Evolutionary conservation across 2,888 invertebrate species (phyloP).

Genomic region (Amiota minor): DNA sequence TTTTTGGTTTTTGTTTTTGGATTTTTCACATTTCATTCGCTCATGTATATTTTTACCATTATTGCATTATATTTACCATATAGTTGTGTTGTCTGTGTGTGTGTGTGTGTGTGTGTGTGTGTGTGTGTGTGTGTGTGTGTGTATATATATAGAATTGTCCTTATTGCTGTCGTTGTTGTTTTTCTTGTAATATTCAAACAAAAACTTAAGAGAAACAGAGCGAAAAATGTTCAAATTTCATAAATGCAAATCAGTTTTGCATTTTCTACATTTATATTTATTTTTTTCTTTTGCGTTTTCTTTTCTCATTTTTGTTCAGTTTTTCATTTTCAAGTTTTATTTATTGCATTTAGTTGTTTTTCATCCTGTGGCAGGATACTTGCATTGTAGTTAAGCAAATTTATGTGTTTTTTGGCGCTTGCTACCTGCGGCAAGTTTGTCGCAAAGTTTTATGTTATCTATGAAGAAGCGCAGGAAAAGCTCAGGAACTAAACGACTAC

Average conservation of each 20-base stretch:
- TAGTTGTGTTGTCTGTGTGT: not conserved
- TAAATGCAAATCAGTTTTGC: slow-evolving; percentile 67
- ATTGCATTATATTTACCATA: slow-evolving; percentile 46
- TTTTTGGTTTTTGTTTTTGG: slow-evolving; percentile 52
- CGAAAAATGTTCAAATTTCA: slow-evolving; percentile 62
- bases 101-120: slow-evolving; percentile 46
- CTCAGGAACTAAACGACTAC: no score
- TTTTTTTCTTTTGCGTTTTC: not conserved
- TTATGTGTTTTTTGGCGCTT: slow-evolving; percentile 5
- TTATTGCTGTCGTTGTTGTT: slow-evolving; percentile 34
- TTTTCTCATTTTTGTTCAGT: not conserved
- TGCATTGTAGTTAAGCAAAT: not conserved
- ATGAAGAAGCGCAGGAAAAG: not conserved
- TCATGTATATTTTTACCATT: slow-evolving; percentile 57
- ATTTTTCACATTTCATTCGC: slow-evolving; percentile 23
- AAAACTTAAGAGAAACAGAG: slow-evolving; percentile 31
- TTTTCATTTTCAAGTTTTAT: slow-evolving; percentile 1
- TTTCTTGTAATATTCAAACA: slow-evolving; percentile 41
- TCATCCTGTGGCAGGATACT: slow-evolving; percentile 5
- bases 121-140: slow-evolving; percentile 45
- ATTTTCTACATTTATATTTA: slow-evolving; percentile 15
- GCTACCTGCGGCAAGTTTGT: slow-evolving; percentile 5
- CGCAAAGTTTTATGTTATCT: slow-evolving; percentile 12
- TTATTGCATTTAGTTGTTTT: slow-evolving; percentile 3
- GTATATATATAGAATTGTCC: not conserved